Base-by-base conservation (phyloP, 1,140 invertebrate species). In the Monomorium pharaonis region DNA sequence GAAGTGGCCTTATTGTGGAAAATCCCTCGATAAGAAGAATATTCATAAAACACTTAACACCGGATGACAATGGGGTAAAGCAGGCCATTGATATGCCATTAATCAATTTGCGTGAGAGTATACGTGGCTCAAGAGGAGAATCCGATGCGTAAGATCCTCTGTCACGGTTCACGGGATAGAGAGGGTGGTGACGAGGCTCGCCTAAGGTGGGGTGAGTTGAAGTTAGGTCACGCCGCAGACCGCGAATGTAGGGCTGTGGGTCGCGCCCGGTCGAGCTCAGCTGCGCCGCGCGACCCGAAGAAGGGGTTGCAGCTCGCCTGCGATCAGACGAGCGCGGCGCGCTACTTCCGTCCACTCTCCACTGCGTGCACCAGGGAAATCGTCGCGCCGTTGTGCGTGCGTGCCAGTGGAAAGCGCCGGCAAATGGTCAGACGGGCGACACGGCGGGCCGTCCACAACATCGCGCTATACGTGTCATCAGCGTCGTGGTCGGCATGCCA, bases 161-260 rank as follows among this genome's bases (percentile, higher is more conserved):
- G 84, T 62, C 42, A 54, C 9, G 44, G 56, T 63, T 70, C 74
- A 24, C 24, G 60, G 37, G 49, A 80, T 42, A 69, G 86, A 44
- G 75, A 88, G 86, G 72, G 86, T 85, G 76, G 80, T 30, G 47
- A 81, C 67, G 80, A 88, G 84, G 84, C 88, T 90, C 84, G 60
- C 51, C 60, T 67, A 90, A 89, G 83, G 90, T 91, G 89, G 88
- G 88, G 87, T 90, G 81, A 90, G 91, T 92, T 92, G 92, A 93
- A 93, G 93, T 94, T 94, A 93, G 93, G 93, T 94, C 89, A 90
- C 90, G 91, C 90, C 92, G 92, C 93, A 92, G 90, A 92, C 91
- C 90, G 89, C 90, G 90, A 94, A 95, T 95, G 93, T 95, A 95
- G 94, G 94, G 94, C 93, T 95, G 93, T 95, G 91, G 94, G 94